These are phyloP conservation scores for Ariolimax columbianus DNA, from an alignment of 2,888 invertebrate genomes.

Conservation along the genomic window DNA sequence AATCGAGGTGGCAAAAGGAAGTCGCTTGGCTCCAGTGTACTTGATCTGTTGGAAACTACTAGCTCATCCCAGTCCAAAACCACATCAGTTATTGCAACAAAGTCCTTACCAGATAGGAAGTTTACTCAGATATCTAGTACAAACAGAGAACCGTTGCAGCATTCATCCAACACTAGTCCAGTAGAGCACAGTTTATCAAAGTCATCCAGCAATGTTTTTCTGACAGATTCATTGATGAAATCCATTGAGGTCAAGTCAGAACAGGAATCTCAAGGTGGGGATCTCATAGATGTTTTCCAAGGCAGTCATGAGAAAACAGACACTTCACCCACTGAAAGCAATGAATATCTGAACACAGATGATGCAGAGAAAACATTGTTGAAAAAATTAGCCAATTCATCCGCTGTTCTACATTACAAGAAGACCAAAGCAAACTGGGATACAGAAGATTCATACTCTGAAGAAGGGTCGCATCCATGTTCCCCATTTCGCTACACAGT, in stretches of 20 bases:
- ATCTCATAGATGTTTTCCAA: background rate
- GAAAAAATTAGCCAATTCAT: background rate
- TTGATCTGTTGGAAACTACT: background rate
- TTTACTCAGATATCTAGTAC: slow-evolving; percentile 9
- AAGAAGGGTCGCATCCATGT: background rate
- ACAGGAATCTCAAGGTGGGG: background rate
- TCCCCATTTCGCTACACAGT: slow-evolving; percentile 21
- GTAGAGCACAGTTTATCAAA: background rate
- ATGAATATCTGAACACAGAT: background rate
- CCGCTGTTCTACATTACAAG: background rate
- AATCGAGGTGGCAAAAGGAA: slow-evolving; percentile 12
- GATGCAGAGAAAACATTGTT: background rate
- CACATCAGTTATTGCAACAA: background rate
- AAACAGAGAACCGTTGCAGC: background rate
- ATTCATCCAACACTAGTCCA: background rate
- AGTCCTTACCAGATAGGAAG: background rate
- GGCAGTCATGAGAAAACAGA: background rate
- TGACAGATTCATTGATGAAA: slow-evolving; percentile 23
- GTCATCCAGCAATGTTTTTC: background rate
- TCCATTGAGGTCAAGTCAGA: background rate
- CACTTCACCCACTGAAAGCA: background rate
- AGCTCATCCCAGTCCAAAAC: background rate
- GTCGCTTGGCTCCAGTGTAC: background rate
- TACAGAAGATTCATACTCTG: background rate
- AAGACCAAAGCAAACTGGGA: slow-evolving; percentile 27